Evolutionary conservation across 1,140 invertebrate species (phyloP).

Genomic region (silkworm (Bombyx mori)): DNA sequence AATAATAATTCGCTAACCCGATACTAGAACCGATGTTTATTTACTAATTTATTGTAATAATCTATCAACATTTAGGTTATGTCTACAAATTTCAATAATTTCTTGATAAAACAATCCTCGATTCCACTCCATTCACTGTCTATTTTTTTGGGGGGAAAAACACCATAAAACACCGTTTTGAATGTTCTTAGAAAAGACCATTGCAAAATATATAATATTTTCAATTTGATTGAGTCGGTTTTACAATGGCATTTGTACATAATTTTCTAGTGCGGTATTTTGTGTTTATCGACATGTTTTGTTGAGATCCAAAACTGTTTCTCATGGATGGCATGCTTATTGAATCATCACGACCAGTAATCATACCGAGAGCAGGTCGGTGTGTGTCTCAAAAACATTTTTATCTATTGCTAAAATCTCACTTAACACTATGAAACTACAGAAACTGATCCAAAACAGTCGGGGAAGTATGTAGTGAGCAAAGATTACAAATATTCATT

Average conservation of each 20-base stretch:
- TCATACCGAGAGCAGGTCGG: too few relatives aligned
- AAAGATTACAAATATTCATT: constrained; percentile 39
- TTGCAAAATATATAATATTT: too few relatives aligned
- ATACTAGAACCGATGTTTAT: constrained; percentile 55
- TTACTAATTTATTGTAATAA: constrained; percentile 67
- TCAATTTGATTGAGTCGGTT: too few relatives aligned
- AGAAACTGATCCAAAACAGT: constrained; percentile 60
- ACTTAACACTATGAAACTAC: constrained; percentile 24
- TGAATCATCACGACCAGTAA: too few relatives aligned
- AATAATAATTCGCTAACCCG: constrained; percentile 42
- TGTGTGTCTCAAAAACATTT: too few relatives aligned
- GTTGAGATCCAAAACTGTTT: too few relatives aligned
- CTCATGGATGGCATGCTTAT: too few relatives aligned
- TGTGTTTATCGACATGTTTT: too few relatives aligned
- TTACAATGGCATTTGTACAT: too few relatives aligned
- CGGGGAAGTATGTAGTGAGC: constrained; percentile 60
- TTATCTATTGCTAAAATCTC: neutral
- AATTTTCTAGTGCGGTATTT: too few relatives aligned
- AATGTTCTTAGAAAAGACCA: too few relatives aligned
- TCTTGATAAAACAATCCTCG: neutral
- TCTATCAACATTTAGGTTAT: constrained; percentile 24
- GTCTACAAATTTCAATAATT: too few relatives aligned
- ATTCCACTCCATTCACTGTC: constrained; percentile 51
- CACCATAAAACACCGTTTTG: neutral
- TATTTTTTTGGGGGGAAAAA: constrained; percentile 36